phyloP scores from a whole-genome alignment of 1,140 invertebrate genomes.

The Zaprionus camerounensis region DNA sequence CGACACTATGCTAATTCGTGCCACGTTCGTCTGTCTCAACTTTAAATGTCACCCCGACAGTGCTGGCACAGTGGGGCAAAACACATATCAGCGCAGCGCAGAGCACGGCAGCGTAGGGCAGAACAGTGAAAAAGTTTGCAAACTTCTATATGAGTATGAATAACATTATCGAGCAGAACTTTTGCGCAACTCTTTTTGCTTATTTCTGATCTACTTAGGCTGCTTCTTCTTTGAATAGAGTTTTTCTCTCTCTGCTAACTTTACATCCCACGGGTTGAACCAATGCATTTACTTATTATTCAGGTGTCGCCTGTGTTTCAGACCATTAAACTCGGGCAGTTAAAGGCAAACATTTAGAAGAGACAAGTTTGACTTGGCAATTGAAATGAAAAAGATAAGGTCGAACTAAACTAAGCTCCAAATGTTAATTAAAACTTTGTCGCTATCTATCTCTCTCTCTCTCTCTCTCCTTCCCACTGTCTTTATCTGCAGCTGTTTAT shows the following conservation, averaged over 20 bases:
- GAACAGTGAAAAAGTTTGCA: not conserved
- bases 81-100: not conserved
- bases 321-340: not conserved
- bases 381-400: conserved; percentile 13
- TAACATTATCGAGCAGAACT: conserved; percentile 2
- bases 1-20: conserved; percentile 71
- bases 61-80: conserved; percentile 49
- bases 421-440: conserved; percentile 78
- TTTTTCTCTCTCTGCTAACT: not conserved
- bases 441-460: conserved; percentile 12
- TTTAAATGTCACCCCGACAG: conserved; percentile 54
- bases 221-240: not conserved
- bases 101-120: not conserved
- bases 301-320: not conserved
- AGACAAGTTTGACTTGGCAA: not conserved
- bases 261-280: not conserved
- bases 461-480: conserved; percentile 11
- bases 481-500: conserved; percentile 35
- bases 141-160: conserved; percentile 6
- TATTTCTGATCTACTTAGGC: conserved; percentile 8
- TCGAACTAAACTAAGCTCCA: conserved; percentile 62
- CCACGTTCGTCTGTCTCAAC: conserved; percentile 34
- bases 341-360: not conserved
- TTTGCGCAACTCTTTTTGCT: conserved; percentile 4
- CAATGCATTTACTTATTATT: not conserved